Evolutionary conservation across 2,113 vertebrate species (phyloP).

Genomic region (Forbesichthys agassizii): DNA sequence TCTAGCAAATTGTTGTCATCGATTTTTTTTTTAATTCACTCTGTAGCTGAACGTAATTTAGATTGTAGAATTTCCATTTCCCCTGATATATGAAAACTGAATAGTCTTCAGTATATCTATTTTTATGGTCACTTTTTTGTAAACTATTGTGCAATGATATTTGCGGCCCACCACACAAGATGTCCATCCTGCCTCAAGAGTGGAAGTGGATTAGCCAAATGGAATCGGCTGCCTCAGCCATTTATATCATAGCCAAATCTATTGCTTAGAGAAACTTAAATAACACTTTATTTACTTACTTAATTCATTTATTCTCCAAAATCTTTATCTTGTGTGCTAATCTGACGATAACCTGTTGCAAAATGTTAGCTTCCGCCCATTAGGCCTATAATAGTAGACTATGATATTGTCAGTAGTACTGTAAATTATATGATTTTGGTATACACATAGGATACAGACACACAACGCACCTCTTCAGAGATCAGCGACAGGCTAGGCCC

Average conservation of each 20-base stretch:
- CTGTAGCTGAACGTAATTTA: too few species aligned
- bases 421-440: constrained; percentile 27
- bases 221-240: constrained; percentile 55
- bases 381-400: background rate
- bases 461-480: constrained; percentile 2
- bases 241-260: constrained; percentile 60
- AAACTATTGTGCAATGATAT: background rate
- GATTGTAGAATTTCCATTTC: too few species aligned
- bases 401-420: constrained; percentile 1
- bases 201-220: constrained; percentile 46
- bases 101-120: background rate
- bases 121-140: background rate
- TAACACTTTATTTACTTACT: background rate
- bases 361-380: background rate
- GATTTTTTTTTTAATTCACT: too few species aligned
- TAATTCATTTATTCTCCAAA: too few species aligned
- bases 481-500: constrained; percentile 12
- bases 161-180: constrained; percentile 6
- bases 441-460: background rate
- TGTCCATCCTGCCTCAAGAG: constrained; percentile 1
- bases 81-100: background rate
- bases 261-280: constrained; percentile 60
- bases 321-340: too few species aligned
- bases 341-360: constrained; percentile 13
- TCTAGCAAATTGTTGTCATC: too few species aligned